These are phyloP conservation scores for Cryptoblepharus egeriae DNA, from an alignment of 2,797 vertebrate genomes.

Conservation along the genomic window DNA sequence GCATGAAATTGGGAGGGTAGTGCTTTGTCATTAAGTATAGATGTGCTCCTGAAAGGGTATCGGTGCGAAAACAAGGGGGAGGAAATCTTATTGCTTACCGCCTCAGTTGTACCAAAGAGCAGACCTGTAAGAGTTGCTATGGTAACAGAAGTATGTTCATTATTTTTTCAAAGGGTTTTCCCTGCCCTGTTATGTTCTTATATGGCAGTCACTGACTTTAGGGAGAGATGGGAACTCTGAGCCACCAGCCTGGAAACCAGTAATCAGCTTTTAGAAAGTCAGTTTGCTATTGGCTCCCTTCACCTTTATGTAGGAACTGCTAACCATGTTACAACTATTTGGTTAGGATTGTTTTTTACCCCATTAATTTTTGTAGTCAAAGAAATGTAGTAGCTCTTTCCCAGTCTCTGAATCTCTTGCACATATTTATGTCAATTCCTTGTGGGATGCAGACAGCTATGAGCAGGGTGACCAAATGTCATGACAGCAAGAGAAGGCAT, in stretches of 20 bases:
- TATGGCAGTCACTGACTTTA: constrained; percentile 47
- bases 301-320: constrained; percentile 37
- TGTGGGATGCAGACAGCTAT: background rate
- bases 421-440: constrained; percentile 16
- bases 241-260: constrained; percentile 39
- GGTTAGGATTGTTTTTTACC: constrained; percentile 49
- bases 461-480: too few species aligned
- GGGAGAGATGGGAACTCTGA: constrained; percentile 35
- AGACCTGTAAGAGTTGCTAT: constrained; percentile 40
- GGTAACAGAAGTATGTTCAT: constrained; percentile 51
- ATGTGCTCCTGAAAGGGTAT: background rate
- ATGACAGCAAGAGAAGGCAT: too few species aligned
- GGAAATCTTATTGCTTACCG: constrained; percentile 43
- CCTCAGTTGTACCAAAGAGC: constrained; percentile 30
- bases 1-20: background rate
- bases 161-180: constrained; percentile 53
- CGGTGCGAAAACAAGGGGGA: background rate
- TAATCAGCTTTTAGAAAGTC: constrained; percentile 51
- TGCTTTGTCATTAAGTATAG: constrained; percentile 27
- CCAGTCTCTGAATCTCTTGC: constrained; percentile 30
- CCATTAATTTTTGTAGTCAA: constrained; percentile 45
- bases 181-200: background rate
- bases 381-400: constrained; percentile 35
- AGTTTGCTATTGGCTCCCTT: constrained; percentile 38
- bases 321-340: constrained; percentile 16